These are phyloP conservation scores for Nothobranchius kuhntae DNA, from an alignment of 2,113 vertebrate species.

Conservation along the genomic window DNA sequence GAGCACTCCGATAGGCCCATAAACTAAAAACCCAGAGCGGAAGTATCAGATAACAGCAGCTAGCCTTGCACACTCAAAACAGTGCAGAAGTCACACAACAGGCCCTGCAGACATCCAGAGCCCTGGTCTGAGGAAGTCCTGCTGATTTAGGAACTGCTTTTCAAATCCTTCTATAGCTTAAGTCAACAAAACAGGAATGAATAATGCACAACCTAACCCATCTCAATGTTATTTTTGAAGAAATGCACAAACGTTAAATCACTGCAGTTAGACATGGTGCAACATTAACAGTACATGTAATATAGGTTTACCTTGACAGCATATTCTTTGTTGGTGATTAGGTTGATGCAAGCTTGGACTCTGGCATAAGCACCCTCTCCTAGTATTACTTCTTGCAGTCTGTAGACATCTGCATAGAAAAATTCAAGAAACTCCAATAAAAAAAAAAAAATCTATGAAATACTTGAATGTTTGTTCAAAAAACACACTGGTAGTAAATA, in stretches of 20 bases:
- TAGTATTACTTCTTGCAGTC: conserved; percentile 92
- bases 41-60: conserved; percentile 47
- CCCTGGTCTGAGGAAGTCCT: not conserved
- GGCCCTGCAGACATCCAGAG: conserved; percentile 32
- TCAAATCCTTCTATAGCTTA: not conserved
- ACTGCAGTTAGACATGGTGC: not conserved
- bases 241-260: not conserved
- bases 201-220: too few relatives aligned
- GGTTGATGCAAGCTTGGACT: conserved; percentile 93
- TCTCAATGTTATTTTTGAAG: not conserved
- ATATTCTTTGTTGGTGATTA: conserved; percentile 97
- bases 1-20: conserved; percentile 64
- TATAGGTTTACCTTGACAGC: conserved; percentile 89
- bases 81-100: conserved; percentile 34
- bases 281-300: conserved; percentile 2
- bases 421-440: not conserved
- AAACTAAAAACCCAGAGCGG: conserved; percentile 62
- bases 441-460: not conserved
- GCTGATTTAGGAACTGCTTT: too few relatives aligned
- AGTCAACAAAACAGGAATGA: too few relatives aligned
- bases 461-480: not conserved
- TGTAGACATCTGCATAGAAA: conserved; percentile 88
- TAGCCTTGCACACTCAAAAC: conserved; percentile 16
- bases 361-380: conserved; percentile 95
- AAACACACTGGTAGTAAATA: not conserved